Percentiles rank a stretch among this genome's conserved stretches.
phyloP scores from a whole-genome alignment of 2,797 vertebrate species.

The Alca torda region DNA sequence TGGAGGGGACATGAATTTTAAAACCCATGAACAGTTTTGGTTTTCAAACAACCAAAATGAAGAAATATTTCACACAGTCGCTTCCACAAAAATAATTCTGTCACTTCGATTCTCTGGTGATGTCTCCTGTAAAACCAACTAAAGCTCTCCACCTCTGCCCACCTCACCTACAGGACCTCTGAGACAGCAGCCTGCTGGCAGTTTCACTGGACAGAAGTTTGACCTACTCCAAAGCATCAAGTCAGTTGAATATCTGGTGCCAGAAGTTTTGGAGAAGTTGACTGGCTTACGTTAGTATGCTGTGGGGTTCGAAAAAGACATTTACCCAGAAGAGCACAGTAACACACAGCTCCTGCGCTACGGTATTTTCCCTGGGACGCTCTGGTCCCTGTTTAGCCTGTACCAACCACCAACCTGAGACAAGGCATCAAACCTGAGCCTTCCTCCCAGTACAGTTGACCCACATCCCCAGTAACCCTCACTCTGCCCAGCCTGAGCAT shows the following conservation, averaged over 20 bases:
- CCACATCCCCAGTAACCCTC: background rate
- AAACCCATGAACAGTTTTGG: slow-evolving; percentile 28
- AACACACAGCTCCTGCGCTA: background rate
- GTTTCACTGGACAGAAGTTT: background rate
- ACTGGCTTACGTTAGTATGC: background rate
- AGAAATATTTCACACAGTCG: background rate
- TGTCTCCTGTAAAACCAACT: background rate
- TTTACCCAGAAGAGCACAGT: background rate
- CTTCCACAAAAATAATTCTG: background rate
- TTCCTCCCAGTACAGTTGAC: background rate
- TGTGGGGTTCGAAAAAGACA: background rate
- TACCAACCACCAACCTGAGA: background rate
- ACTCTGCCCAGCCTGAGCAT: background rate
- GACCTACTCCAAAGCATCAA: background rate
- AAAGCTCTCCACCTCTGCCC: background rate
- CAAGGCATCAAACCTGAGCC: background rate
- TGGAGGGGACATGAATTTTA: slow-evolving; percentile 55
- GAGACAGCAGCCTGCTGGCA: background rate
- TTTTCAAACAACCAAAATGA: slow-evolving; percentile 42
- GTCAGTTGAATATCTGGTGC: background rate
- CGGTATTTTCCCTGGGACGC: background rate
- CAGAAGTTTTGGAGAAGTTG: background rate
- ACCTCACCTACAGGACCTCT: background rate
- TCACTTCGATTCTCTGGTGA: background rate
- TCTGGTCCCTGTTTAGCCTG: background rate